Evolutionary conservation across 1,140 invertebrate genomes (phyloP), one percentile per base, ranked within the genome.

Genomic region (Trachelipus rathkii): DNA sequence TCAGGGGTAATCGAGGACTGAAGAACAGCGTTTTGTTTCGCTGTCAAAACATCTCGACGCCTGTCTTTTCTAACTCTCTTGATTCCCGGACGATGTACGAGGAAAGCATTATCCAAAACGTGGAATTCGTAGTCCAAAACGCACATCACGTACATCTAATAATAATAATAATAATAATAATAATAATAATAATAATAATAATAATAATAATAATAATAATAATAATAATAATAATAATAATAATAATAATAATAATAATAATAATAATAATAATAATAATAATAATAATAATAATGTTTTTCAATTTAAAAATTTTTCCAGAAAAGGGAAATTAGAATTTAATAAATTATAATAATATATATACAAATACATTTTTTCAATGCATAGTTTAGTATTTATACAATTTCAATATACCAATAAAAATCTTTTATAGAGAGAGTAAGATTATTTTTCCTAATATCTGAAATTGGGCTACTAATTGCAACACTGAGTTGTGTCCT

Each of bases 81-180:
- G 53, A 83, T 82, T 19, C 93, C 93, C 0, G 93, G 93, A 77
- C 92, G 90, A 85, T 95, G 93, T 5, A 94, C 92, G 13, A 95
- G 86, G 84, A 95, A 95, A 9, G 92, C 93, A 84, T 95, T 95
- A 85, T 95, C 92, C 81, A 96, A 83, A 81, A 95, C 95, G 84
- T 94, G 89, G 84, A 95, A 95, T 82, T 95, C 93, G 83, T 95
- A 95, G 84, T 95, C 91, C 82, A 93, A 85, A 5, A 94, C 91
- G 85, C 93, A 95, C 67, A 95, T 87, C 50, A 91, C 89, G 85
- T 95, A 95, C 77, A 92, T 93, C 92, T 95, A 86, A 60, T 15
- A 33, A 71, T 15, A 43, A 24, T 23, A 15, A 24, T 71, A 33
- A 71, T 71, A 44, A 71, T 71, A 15, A 24, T 71, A 71, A 71